Evolutionary conservation across 2,888 invertebrate genomes (phyloP).

Genomic region (Eupsilia transversa): DNA sequence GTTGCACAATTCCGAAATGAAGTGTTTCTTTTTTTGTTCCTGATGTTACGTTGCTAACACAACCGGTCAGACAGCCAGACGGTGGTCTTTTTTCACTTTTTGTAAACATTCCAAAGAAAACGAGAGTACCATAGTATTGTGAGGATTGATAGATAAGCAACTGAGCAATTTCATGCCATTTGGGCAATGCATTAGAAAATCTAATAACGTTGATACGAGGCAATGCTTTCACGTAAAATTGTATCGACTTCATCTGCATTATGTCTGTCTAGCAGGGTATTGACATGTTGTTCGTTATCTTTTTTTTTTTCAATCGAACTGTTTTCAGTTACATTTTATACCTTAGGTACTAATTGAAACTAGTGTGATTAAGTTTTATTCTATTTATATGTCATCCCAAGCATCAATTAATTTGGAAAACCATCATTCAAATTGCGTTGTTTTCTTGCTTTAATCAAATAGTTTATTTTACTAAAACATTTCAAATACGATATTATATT

Average conservation of each 20-base stretch:
- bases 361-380: neutral
- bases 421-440: neutral
- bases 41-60: conserved; percentile 68
- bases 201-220: conserved; percentile 66
- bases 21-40: conserved; percentile 67
- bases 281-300: conserved; percentile 1
- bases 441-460: neutral
- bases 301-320: neutral
- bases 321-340: neutral
- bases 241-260: conserved; percentile 39
- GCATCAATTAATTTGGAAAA: neutral
- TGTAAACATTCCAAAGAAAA: conserved; percentile 77
- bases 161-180: conserved; percentile 79
- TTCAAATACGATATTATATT: neutral
- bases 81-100: conserved; percentile 64
- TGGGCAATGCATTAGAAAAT: conserved; percentile 70
- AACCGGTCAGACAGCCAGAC: conserved; percentile 64
- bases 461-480: neutral
- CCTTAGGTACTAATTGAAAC: conserved; percentile 8
- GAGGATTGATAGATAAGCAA: conserved; percentile 72
- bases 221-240: conserved; percentile 77
- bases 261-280: conserved; percentile 13
- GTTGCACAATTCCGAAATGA: conserved; percentile 74
- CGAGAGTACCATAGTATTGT: conserved; percentile 73
- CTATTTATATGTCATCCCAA: conserved; percentile 5